phyloP scores from a whole-genome alignment of 2,113 vertebrate species.

The Harpagus bidentatus region DNA sequence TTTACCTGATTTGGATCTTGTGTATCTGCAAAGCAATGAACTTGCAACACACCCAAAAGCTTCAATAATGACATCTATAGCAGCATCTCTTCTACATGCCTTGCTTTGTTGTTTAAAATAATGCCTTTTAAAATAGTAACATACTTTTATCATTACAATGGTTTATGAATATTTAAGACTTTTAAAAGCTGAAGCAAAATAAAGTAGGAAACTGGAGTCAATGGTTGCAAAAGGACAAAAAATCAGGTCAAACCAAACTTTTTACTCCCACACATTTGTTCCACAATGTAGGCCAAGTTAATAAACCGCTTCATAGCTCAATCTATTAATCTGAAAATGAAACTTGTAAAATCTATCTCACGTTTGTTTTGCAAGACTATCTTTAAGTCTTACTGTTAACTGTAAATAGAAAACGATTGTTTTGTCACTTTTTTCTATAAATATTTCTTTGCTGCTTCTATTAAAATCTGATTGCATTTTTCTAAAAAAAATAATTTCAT shows the following conservation, averaged over 20 bases:
- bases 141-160: background rate
- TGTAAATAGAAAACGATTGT: background rate
- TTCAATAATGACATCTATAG: background rate
- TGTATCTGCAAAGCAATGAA: background rate
- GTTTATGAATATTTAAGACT: background rate
- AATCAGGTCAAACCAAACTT: background rate
- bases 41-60: background rate
- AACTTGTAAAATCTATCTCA: background rate
- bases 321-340: background rate
- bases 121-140: background rate
- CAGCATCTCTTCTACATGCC: background rate
- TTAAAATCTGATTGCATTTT: background rate
- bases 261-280: background rate
- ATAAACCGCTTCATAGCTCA: background rate
- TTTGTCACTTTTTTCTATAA: background rate
- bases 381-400: background rate
- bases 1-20: background rate
- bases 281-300: background rate
- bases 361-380: background rate
- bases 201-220: background rate
- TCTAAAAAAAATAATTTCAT: background rate
- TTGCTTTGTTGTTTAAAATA: background rate
- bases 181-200: background rate
- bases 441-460: background rate
- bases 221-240: background rate